Evolutionary conservation across 2,888 invertebrate genomes (phyloP), one percentile per base, ranked within the genome.

Genomic region (Boloria selene): DNA sequence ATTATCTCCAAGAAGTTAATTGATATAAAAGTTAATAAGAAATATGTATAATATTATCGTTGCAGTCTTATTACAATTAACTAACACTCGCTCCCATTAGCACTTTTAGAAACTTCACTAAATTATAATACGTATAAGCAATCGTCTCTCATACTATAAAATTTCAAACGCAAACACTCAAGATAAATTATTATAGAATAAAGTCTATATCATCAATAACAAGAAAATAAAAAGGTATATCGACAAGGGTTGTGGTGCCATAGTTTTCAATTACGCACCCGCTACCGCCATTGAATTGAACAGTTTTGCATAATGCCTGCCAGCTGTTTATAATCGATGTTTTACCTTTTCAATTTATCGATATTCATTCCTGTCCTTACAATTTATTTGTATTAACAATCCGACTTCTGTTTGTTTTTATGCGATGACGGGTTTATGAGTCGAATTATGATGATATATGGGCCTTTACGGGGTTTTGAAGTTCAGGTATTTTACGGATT

Each of bases 301-400:
- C 87, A 87, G 83, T 87, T 90, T 88, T 86, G 89, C 90, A 88
- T 87, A 88, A 88, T 86, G 88, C 88, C 91, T 90, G 85, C 87
- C 85, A 88, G 90, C 90, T 88, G 89, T 88, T 90, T 89, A 90
- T 88, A 88, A 90, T 89, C 88, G 87, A 89, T 87, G 87, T 89
- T 90, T 90, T 89, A 90, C 86, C 84, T 85, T 87, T 88, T 86
- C 88, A 89, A 91, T 90, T 90, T 91, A 90, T 89, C 84, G 85
- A 86, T 88, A 87, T 87, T 86, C 84, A 82, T 88, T 88, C 85
- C 81, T 80, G 81, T 82, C 78, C 83, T 78, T 81, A 86, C 87
- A 87, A 90, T 90, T 89, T 90, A 90, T 90, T 86, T 85, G 84
- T 87, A 85, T 86, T 88, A 85, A 86, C 87, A 81, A 78, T 83